These are phyloP conservation scores for Littorina saxatilis DNA, from an alignment of 1,140 invertebrate genomes.

Conservation along the genomic window DNA sequence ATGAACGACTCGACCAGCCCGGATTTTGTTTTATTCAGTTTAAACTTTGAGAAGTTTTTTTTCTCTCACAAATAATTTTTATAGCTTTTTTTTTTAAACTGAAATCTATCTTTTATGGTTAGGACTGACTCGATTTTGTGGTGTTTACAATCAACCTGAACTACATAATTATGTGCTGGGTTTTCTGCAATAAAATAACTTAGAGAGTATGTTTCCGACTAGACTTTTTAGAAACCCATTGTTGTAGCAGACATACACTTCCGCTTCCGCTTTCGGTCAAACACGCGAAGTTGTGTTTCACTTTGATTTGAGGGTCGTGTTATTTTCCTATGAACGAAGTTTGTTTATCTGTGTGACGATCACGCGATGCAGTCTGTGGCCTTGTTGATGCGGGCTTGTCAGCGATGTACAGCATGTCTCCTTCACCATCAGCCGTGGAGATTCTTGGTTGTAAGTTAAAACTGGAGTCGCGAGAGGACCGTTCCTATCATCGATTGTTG, in stretches of 20 bases:
- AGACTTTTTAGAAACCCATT: no score
- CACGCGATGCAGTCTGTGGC: background rate
- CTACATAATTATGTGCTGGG: no score
- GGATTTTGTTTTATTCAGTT: no score
- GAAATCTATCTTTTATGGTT: no score
- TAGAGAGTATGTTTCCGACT: no score
- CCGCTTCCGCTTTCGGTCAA: background rate
- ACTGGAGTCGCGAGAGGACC: background rate
- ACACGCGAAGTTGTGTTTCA: background rate
- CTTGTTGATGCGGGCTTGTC: background rate
- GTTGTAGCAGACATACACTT: background rate
- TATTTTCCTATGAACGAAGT: background rate
- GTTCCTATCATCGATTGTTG: background rate
- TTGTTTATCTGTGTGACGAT: background rate
- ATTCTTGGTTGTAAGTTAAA: background rate
- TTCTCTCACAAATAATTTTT: no score
- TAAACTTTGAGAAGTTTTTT: no score
- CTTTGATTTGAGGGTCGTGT: background rate
- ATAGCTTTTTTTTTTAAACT: no score
- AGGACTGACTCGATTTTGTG: no score
- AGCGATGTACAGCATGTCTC: background rate
- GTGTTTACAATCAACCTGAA: no score
- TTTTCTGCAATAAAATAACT: no score
- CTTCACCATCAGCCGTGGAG: slow-evolving; percentile 10
- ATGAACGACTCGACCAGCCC: no score